Evolutionary conservation across 2,797 vertebrate species (phyloP), one percentile per base, ranked within the genome.

Genomic region (Halcyon chelicuti): DNA sequence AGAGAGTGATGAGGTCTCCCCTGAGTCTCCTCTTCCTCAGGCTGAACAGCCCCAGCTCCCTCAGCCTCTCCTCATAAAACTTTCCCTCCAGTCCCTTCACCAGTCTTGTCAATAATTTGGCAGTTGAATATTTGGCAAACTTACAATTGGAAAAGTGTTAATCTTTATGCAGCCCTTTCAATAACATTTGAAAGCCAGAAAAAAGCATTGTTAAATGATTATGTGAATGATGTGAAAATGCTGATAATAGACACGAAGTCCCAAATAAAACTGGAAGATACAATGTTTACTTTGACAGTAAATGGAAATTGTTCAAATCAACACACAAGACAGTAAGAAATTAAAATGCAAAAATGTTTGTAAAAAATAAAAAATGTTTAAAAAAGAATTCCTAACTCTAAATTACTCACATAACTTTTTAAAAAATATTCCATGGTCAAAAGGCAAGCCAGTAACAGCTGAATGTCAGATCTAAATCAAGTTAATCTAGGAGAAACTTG

Each of bases 71-170:
- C 40, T 40, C 40, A 40, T 40, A 40, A 40, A 15, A 40, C 39
- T 40, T 40, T 40, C 39, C 39, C 39, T 40, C 39, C 39, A 40
- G 39, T 40, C 39, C 39, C 39, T 40, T 40, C 39, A 40, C 39
- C 39, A 40, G 39, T 40, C 39, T 40, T 14, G 39, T 40, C 5
- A 5, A n/a, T n/a, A 86, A 58, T n/a, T 47, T 92, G 60, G 25
- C 35, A 86, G 23, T 67, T 25, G 67, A 66, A 49, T 14, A 78
- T 76, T 88, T 93, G 31, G 55, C 29, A 54, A 47, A 40, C 31
- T 86, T 72, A 51, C n/a, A 92, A 19, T 71, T 86, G 87, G 73
- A 93, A 95, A 86, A 54, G 14, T 63, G 65, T 90, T 88, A 82
- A 71, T 76, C n/a, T 47, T 78, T 71, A 88, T 42, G 66, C 11